These are phyloP conservation scores for Petrophora chlorosata DNA, from an alignment of 2,888 invertebrate species.

Conservation along the genomic window DNA sequence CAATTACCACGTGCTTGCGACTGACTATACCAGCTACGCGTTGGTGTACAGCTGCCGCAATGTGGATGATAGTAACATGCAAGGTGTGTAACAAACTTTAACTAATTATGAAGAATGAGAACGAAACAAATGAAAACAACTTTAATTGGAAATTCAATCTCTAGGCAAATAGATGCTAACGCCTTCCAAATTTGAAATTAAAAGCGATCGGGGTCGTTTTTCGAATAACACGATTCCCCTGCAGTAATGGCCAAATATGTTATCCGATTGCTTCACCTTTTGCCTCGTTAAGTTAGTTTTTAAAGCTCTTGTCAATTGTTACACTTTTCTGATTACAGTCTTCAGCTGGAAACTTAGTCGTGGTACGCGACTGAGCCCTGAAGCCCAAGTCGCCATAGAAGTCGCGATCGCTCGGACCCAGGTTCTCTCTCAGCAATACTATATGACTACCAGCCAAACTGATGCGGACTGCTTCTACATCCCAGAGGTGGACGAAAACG, in stretches of 20 bases:
- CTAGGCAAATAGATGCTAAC: no score
- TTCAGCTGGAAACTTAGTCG: conserved; percentile 72
- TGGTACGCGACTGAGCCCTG: conserved; percentile 40
- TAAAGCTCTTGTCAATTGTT: not conserved
- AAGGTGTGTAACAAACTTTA: no score
- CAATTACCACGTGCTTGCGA: conserved; percentile 61
- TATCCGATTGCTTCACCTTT: no score
- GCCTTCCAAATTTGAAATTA: no score
- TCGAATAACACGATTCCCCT: no score
- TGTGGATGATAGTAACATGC: conserved; percentile 44
- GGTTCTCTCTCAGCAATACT: conserved; percentile 60
- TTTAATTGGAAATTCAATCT: no score
- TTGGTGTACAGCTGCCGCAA: conserved; percentile 81
- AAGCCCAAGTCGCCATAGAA: conserved; percentile 46
- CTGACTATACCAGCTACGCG: conserved; percentile 85
- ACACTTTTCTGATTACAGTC: conserved; percentile 44
- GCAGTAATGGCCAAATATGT: no score
- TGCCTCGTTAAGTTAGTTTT: no score
- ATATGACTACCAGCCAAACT: conserved; percentile 55
- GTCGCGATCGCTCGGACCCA: conserved; percentile 51
- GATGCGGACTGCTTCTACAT: conserved; percentile 70
- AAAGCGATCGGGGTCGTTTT: no score
- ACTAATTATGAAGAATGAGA: no score
- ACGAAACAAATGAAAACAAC: not conserved
- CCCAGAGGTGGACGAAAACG: conserved; percentile 49